Evolutionary conservation across 1,140 invertebrate genomes (phyloP).

Genomic region (Spodoptera litura): DNA sequence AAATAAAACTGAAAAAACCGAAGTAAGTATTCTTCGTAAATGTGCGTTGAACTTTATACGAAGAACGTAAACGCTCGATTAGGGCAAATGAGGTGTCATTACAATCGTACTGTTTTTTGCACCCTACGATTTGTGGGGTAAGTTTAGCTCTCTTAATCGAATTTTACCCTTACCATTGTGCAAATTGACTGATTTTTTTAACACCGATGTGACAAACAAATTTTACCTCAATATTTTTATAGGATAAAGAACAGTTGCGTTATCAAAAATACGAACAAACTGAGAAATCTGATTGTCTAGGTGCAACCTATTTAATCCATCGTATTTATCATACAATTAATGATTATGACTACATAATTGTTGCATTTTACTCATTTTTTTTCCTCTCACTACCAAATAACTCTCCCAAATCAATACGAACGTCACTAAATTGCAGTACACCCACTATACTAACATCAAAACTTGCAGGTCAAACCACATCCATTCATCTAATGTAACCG

Average conservation of each 20-base stretch:
- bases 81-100: constrained; percentile 18
- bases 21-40: not conserved
- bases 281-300: no score
- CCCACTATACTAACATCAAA: not conserved
- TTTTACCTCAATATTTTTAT: no score
- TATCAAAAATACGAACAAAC: no score
- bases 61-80: constrained; percentile 4
- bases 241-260: no score
- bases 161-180: not conserved
- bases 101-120: constrained; percentile 24
- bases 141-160: not conserved
- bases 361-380: no score
- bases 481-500: constrained; percentile 27
- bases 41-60: not conserved
- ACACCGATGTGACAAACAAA: no score
- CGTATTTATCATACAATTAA: no score
- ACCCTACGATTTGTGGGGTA: not conserved
- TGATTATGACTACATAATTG: no score
- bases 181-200: no score
- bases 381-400: no score
- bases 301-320: no score
- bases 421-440: not conserved
- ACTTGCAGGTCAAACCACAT: constrained; percentile 13
- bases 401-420: no score
- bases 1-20: not conserved